Evolutionary conservation across 2,888 invertebrate species (phyloP).

Genomic region (Crioceris asparagi): DNA sequence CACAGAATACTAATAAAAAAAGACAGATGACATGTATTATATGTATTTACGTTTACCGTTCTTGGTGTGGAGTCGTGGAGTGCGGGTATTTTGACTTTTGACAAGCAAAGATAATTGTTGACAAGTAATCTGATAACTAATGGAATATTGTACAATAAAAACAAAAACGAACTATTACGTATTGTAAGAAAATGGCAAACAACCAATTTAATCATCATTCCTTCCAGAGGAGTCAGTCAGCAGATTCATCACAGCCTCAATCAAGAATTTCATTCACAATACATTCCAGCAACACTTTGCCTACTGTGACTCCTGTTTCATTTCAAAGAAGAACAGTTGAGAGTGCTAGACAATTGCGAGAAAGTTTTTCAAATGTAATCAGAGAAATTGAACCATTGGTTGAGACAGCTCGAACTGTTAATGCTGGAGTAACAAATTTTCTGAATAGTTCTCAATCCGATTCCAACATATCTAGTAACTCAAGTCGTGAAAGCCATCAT

Average conservation of each 20-base stretch:
- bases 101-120: too few relatives aligned
- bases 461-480: constrained; percentile 14
- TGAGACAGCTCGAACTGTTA: constrained; percentile 45
- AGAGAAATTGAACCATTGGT: constrained; percentile 57
- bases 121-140: too few relatives aligned
- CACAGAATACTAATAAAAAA: too few relatives aligned
- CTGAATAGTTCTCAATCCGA: constrained; percentile 24
- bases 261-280: constrained; percentile 17
- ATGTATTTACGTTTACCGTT: too few relatives aligned
- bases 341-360: constrained; percentile 31
- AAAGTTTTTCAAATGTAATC: constrained; percentile 37
- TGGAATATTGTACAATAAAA: too few relatives aligned
- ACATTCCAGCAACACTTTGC: constrained; percentile 18
- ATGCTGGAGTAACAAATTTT: constrained; percentile 22
- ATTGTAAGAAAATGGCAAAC: too few relatives aligned
- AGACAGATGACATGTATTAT: too few relatives aligned
- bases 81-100: too few relatives aligned
- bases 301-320: constrained; percentile 18
- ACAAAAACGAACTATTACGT: too few relatives aligned
- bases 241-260: constrained; percentile 20
- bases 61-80: too few relatives aligned
- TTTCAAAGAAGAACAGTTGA: constrained; percentile 31
- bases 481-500: too few relatives aligned
- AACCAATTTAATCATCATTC: too few relatives aligned
- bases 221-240: constrained; percentile 24